phyloP scores from a whole-genome alignment of 2,113 vertebrate species.

The Phodopus roborovskii region DNA sequence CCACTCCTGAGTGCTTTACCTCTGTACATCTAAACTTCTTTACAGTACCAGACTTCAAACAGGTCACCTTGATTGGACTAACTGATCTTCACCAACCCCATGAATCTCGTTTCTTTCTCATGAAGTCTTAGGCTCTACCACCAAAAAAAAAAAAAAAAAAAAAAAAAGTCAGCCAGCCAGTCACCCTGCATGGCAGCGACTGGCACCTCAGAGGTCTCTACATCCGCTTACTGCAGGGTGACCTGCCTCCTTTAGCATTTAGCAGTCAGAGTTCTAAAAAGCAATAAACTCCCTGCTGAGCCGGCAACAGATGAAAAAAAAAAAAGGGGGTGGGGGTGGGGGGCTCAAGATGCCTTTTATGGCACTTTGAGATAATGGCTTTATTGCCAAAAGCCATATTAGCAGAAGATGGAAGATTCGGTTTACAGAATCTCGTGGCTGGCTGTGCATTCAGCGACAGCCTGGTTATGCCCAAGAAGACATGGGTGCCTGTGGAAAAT shows the following conservation, averaged over 20 bases:
- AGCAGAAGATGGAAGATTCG: constrained; percentile 79
- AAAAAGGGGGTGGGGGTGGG: constrained; percentile 63
- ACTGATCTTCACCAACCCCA: neutral
- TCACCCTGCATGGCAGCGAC: constrained; percentile 40
- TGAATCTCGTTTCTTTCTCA: neutral
- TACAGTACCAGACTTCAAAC: neutral
- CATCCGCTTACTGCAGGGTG: constrained; percentile 64
- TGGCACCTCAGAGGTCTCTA: constrained; percentile 46
- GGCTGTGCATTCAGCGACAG: constrained; percentile 72
- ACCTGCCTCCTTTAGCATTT: constrained; percentile 75
- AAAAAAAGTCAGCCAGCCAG: neutral
- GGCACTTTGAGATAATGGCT: constrained; percentile 77
- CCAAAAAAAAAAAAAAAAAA: neutral
- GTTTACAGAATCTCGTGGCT: constrained; percentile 78
- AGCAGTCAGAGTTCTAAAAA: constrained; percentile 78
- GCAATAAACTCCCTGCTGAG: constrained; percentile 81
- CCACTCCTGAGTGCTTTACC: too few relatives aligned
- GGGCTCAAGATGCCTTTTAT: constrained; percentile 70
- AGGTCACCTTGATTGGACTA: neutral
- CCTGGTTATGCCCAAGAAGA: constrained; percentile 70
- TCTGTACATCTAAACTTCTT: too few relatives aligned
- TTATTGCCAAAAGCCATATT: constrained; percentile 83
- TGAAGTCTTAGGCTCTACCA: neutral
- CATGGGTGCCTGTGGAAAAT: constrained; percentile 64
- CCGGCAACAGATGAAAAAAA: constrained; percentile 80